phyloP scores from a whole-genome alignment of 2,113 vertebrate species.

The Dasyornis broadbenti region DNA sequence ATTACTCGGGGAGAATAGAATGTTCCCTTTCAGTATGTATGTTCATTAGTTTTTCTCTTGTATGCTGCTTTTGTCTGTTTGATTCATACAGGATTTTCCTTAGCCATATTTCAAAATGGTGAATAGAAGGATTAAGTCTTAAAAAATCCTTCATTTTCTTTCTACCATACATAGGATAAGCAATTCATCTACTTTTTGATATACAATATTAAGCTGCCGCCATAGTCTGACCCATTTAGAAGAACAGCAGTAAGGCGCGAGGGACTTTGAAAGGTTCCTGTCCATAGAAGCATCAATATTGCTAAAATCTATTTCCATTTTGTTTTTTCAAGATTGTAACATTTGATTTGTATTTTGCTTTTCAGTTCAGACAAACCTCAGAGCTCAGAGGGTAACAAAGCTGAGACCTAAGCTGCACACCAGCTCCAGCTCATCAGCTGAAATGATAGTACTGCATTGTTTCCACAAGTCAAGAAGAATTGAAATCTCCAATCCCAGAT shows the following conservation, averaged over 20 bases:
- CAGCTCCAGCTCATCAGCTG: not conserved
- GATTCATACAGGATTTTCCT: not conserved
- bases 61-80: not conserved
- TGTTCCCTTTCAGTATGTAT: conserved; percentile 8
- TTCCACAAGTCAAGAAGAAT: not conserved
- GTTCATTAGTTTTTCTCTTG: not conserved
- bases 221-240: not conserved
- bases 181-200: not conserved
- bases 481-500: not conserved
- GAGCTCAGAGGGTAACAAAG: not conserved
- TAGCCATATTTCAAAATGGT: not conserved
- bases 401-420: not conserved
- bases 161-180: not conserved
- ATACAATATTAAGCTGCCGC: not conserved
- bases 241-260: not conserved
- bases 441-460: not conserved
- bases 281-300: not conserved
- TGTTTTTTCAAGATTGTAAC: not conserved
- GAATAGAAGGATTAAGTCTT: not conserved
- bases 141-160: not conserved
- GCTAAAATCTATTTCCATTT: not conserved
- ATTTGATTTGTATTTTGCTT: not conserved
- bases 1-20: conserved; percentile 49
- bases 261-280: not conserved
- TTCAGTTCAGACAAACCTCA: not conserved